phyloP scores from a whole-genome alignment of 1,140 invertebrate species.

The Meloidogyne floridensis region DNA sequence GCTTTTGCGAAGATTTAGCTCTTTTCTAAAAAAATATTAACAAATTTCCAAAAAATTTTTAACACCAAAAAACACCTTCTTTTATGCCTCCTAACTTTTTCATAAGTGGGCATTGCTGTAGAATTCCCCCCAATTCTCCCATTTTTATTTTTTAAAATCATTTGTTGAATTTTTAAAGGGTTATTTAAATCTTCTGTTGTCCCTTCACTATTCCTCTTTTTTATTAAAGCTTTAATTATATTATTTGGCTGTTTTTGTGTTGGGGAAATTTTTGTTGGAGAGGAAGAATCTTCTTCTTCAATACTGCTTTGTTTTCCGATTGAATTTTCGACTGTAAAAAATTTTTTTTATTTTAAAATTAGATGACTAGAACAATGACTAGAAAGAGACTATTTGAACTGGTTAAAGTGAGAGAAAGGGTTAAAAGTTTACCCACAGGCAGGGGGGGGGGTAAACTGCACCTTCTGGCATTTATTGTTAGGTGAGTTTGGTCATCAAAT shows the following conservation, averaged over 20 bases:
- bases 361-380: no score
- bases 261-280: background rate
- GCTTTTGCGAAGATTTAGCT: constrained; percentile 60
- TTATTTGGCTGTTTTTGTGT: background rate
- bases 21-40: constrained; percentile 52
- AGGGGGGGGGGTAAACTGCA: no score
- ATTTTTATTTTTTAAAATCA: background rate
- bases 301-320: background rate
- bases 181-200: background rate
- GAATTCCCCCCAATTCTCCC: background rate
- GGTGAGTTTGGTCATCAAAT: no score
- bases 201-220: background rate
- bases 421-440: no score
- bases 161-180: constrained; percentile 10
- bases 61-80: constrained; percentile 37
- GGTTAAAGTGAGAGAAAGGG: no score
- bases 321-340: background rate
- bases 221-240: constrained; percentile 14
- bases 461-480: no score
- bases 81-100: constrained; percentile 64
- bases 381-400: no score
- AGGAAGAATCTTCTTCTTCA: background rate
- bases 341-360: no score
- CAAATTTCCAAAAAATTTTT: background rate
- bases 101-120: constrained; percentile 44